These are phyloP conservation scores for Epinotia demarniana DNA, from an alignment of 2,888 invertebrate species.

Conservation along the genomic window DNA sequence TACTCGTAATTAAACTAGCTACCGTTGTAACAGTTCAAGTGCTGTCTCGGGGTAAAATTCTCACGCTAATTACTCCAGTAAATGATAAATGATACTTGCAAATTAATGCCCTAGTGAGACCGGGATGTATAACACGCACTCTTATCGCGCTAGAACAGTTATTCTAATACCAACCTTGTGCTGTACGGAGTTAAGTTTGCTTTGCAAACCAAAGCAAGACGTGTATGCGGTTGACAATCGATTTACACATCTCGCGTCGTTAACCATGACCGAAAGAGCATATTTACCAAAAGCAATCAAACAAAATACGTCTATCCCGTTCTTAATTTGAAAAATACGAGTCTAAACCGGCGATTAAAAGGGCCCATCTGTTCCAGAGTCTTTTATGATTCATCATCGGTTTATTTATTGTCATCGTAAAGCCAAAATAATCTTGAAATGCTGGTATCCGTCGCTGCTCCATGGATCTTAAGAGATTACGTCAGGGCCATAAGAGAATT, in stretches of 20 bases:
- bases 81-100: constrained; percentile 44
- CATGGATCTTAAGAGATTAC: constrained; percentile 28
- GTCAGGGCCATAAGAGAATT: constrained; percentile 26
- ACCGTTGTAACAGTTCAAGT: constrained; percentile 24
- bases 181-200: neutral
- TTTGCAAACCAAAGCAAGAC: neutral
- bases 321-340: constrained; percentile 10
- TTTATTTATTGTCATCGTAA: constrained; percentile 43
- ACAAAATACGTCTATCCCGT: neutral
- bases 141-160: neutral
- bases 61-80: constrained; percentile 39
- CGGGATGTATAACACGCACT: neutral
- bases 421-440: constrained; percentile 39
- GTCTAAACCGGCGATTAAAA: constrained; percentile 26
- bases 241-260: constrained; percentile 18
- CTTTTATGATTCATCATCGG: constrained; percentile 41
- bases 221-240: constrained; percentile 21
- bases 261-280: neutral
- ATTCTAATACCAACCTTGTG: neutral
- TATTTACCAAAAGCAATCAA: neutral
- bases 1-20: constrained; percentile 30
- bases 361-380: constrained; percentile 36
- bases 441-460: constrained; percentile 27
- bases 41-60: constrained; percentile 34
- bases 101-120: constrained; percentile 37